Percentiles rank a stretch among this genome's conserved stretches.
Conservation (phyloP, 37 sponge, comb jelly and placozoan genomes). For the Lycopodina hypogea region DNA sequence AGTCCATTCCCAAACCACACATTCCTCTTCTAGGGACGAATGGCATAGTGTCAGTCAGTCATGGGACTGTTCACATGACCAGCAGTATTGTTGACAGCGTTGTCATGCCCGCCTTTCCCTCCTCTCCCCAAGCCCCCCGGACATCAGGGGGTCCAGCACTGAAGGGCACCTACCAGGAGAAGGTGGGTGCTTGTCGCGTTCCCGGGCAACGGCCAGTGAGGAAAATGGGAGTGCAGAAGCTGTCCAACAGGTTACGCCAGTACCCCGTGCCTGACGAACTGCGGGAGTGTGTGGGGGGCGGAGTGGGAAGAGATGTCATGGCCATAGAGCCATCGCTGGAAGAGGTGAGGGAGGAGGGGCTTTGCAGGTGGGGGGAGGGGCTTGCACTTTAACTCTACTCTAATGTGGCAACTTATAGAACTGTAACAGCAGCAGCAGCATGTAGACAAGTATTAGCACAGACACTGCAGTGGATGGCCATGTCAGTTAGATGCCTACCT, state of each 20-base stretch:
- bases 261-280: conserved; percentile 44
- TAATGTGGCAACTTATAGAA: background rate
- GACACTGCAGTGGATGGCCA: no score
- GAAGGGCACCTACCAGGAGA: conserved; percentile 21
- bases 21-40: background rate
- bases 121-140: no score
- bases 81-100: background rate
- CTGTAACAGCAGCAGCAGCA: no score
- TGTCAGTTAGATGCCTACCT: no score
- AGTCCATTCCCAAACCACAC: background rate
- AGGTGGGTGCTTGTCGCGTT: conserved; percentile 27
- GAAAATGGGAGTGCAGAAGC: background rate
- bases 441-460: no score
- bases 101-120: no score
- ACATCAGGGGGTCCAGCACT: no score
- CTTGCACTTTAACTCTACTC: background rate
- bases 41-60: background rate
- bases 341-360: conserved; percentile 32
- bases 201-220: conserved; percentile 46
- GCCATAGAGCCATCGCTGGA: conserved; percentile 14
- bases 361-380: no score
- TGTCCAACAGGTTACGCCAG: conserved; percentile 17
- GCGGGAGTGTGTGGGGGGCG: conserved; percentile 22
- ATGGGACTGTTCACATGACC: background rate
- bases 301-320: conserved; percentile 1